Evolutionary conservation across 1,140 invertebrate genomes (phyloP).

Genomic region (Lethrus apterus): DNA sequence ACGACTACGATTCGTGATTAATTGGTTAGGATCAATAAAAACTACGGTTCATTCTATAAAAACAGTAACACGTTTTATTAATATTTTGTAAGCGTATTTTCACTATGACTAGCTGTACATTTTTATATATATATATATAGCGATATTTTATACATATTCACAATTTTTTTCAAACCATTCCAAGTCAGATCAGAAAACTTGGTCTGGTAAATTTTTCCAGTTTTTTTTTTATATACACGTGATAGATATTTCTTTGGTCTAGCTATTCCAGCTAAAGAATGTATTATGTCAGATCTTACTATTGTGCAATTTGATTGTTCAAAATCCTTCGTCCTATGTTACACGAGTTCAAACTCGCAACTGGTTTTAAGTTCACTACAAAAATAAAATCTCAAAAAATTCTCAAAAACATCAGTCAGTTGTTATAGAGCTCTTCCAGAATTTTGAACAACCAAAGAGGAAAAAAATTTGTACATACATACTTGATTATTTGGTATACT

Average conservation of each 20-base stretch:
- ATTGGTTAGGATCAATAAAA: constrained; percentile 24
- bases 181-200: too few relatives aligned
- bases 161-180: constrained; percentile 30
- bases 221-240: constrained; percentile 36
- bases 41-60: constrained; percentile 38
- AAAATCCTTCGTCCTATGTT: background rate
- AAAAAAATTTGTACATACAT: constrained; percentile 12
- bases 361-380: background rate
- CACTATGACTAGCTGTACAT: constrained; percentile 43
- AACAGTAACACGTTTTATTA: constrained; percentile 41
- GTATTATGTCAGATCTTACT: constrained; percentile 11
- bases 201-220: constrained; percentile 16
- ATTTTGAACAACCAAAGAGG: constrained; percentile 12
- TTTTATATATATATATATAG: constrained; percentile 35
- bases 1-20: too few relatives aligned
- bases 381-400: constrained; percentile 3
- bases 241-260: constrained; percentile 40
- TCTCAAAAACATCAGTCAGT: constrained; percentile 16
- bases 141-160: constrained; percentile 41
- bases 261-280: constrained; percentile 25
- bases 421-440: constrained; percentile 12
- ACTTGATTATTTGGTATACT: constrained; percentile 26
- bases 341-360: background rate
- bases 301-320: background rate
- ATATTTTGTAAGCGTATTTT: constrained; percentile 42